A percentile compares a stretch with the other conserved stretches of the same genome.
Evolutionary conservation across 1,140 invertebrate genomes (phyloP).

Genomic region (Leptinotarsa texana): DNA sequence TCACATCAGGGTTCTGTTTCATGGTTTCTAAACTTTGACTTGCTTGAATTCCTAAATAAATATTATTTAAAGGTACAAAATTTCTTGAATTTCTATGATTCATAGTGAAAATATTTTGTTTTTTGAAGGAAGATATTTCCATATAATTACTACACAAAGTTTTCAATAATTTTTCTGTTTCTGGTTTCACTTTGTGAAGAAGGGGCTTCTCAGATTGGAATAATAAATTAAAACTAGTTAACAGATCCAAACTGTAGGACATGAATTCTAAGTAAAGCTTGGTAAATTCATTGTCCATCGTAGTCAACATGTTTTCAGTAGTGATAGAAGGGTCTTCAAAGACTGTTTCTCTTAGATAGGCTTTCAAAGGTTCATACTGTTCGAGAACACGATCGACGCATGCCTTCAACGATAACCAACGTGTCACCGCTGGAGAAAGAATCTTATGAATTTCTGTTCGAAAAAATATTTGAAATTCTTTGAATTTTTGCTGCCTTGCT

Average conservation of each 20-base stretch:
- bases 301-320: slow-evolving; percentile 47
- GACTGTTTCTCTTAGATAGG: slow-evolving; percentile 47
- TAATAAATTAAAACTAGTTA: slow-evolving; percentile 48
- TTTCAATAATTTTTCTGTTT: slow-evolving; percentile 37
- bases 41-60: not conserved
- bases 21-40: not conserved
- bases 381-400: slow-evolving; percentile 4
- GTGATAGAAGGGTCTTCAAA: slow-evolving; percentile 51
- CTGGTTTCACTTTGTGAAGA: slow-evolving; percentile 44
- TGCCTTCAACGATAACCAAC: slow-evolving; percentile 4
- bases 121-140: slow-evolving; percentile 17
- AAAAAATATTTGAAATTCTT: slow-evolving; percentile 14
- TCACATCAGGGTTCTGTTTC: not conserved
- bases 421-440: not conserved
- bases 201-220: slow-evolving; percentile 50
- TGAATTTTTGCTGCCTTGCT: not conserved
- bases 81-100: not conserved
- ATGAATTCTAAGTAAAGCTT: slow-evolving; percentile 50
- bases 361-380: slow-evolving; percentile 43
- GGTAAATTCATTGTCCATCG: slow-evolving; percentile 43
- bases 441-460: slow-evolving; percentile 8
- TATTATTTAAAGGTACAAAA: not conserved
- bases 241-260: slow-evolving; percentile 43
- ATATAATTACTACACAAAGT: slow-evolving; percentile 27
- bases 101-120: not conserved